phyloP scores from a whole-genome alignment of 1,140 invertebrate species.

The Adoxophyes honmai region DNA sequence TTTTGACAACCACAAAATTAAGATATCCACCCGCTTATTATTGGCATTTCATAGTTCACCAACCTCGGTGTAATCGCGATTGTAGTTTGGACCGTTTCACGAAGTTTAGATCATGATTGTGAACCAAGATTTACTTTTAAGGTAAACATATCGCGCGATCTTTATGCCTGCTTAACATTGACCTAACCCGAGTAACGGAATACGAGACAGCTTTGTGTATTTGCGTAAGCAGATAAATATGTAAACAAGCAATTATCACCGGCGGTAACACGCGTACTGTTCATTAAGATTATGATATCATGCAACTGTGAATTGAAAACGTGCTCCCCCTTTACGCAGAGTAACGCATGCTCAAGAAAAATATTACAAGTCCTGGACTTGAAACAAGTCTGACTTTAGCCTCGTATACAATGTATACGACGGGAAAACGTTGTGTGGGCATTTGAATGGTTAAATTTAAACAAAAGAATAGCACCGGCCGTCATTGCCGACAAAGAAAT shows the following conservation, averaged over 20 bases:
- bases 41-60: neutral
- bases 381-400: no score
- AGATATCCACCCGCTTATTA: neutral
- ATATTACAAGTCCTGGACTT: no score
- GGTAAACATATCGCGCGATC: constrained; percentile 58
- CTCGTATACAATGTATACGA: no score
- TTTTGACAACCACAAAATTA: neutral
- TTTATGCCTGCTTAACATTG: constrained; percentile 37
- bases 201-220: neutral
- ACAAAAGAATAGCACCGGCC: no score
- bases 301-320: no score
- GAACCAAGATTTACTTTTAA: constrained; percentile 53
- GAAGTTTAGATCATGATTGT: constrained; percentile 56
- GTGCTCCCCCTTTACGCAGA: no score
- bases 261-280: no score
- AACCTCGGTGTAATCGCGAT: constrained; percentile 9
- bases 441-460: no score
- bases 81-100: constrained; percentile 27
- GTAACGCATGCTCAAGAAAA: neutral
- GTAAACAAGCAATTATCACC: no score
- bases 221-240: neutral
- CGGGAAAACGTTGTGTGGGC: no score
- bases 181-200: constrained; percentile 42
- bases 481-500: no score
- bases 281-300: no score